Conservation (phyloP, 2,888 invertebrate genomes). For the Scaptomyza flava region DNA sequence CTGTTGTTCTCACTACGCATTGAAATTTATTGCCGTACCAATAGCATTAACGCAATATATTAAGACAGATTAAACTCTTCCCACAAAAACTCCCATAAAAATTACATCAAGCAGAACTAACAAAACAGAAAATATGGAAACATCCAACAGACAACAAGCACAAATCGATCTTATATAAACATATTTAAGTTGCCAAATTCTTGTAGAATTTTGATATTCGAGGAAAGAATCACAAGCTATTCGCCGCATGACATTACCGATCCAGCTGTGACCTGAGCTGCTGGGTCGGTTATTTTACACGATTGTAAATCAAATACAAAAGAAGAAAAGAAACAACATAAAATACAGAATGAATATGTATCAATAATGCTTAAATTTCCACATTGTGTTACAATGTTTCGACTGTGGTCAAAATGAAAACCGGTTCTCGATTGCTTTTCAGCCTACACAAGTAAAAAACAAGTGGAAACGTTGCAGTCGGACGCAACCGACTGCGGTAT, state of each 20-base stretch:
- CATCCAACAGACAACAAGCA: not conserved
- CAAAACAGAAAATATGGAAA: too few species aligned
- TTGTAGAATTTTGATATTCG: constrained; percentile 15
- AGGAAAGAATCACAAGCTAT: constrained; percentile 46
- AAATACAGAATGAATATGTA: constrained; percentile 52
- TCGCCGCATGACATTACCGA: constrained; percentile 70
- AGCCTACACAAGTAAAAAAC: constrained; percentile 48
- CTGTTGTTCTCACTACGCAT: too few species aligned
- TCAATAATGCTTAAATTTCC: constrained; percentile 74
- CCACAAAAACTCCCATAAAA: not conserved
- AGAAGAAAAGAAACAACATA: constrained; percentile 23
- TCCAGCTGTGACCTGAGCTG: constrained; percentile 66
- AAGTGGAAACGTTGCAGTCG: too few species aligned
- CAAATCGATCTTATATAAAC: constrained; percentile 13
- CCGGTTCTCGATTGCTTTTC: constrained; percentile 36
- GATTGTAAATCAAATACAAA: constrained; percentile 8
- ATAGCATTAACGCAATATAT: not conserved
- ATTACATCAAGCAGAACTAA: not conserved
- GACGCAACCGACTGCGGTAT: too few species aligned
- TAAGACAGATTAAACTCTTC: not conserved
- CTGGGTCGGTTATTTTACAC: constrained; percentile 21
- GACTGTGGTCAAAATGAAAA: constrained; percentile 44
- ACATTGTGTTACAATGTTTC: constrained; percentile 63
- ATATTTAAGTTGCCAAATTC: constrained; percentile 7
- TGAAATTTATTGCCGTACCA: too few species aligned